These are phyloP conservation scores for Girardia tigrina DNA, from an alignment of 2,888 invertebrate species.

Conservation along the genomic window DNA sequence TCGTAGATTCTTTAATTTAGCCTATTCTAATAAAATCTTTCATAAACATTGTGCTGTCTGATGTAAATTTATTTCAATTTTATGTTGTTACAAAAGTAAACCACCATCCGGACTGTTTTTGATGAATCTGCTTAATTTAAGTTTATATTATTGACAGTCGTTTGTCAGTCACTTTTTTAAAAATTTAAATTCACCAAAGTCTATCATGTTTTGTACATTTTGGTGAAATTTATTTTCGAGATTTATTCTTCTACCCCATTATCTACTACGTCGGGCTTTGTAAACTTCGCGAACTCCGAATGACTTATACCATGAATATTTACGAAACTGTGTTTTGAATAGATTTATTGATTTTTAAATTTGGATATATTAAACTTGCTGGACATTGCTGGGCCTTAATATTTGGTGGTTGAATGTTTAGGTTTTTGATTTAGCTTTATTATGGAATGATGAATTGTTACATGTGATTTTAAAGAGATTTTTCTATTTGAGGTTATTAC, in stretches of 20 bases:
- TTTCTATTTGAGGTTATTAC: neutral
- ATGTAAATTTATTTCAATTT: neutral
- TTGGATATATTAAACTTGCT: neutral
- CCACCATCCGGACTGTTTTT: neutral
- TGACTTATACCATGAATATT: neutral
- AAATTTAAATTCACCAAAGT: conserved; percentile 6
- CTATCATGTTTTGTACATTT: neutral
- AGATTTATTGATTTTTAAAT: conserved; percentile 18
- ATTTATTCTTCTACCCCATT: conserved; percentile 16
- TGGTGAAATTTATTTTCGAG: conserved; percentile 6
- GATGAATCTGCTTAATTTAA: neutral
- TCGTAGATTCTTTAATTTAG: conserved; percentile 19
- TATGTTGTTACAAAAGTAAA: neutral
- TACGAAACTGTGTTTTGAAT: neutral
- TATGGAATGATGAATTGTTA: too few species aligned
- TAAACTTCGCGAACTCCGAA: conserved; percentile 23
- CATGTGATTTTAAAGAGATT: conserved; percentile 17
- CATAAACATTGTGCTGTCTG: neutral
- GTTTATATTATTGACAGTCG: neutral
- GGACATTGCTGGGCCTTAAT: neutral
- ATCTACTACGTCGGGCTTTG: conserved; percentile 23
- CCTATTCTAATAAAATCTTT: conserved; percentile 6
- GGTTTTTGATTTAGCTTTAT: neutral
- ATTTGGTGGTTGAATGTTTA: neutral
- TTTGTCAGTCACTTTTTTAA: too few species aligned